Conservation (phyloP, 2,113 vertebrate genomes). For the Buteo buteo region DNA sequence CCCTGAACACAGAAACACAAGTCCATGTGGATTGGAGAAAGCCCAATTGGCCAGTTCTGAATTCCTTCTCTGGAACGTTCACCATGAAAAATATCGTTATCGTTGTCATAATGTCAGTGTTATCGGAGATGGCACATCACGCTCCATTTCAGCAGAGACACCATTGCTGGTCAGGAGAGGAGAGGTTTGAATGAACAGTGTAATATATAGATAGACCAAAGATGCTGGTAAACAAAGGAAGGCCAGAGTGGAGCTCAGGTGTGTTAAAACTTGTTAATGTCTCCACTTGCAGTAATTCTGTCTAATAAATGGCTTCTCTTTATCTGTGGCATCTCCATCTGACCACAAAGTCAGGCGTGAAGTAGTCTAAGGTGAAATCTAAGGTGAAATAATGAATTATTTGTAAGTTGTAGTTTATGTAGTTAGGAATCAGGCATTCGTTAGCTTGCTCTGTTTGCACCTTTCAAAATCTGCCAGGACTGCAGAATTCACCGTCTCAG, state of each 20-base stretch:
- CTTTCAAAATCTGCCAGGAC: not conserved
- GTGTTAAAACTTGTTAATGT: not conserved
- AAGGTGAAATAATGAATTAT: not conserved
- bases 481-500: not conserved
- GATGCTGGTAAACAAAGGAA: not conserved
- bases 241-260: not conserved
- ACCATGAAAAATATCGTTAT: not conserved
- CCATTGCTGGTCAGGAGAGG: not conserved
- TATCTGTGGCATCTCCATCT: not conserved
- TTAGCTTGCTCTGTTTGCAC: not conserved
- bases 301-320: not conserved
- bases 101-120: not conserved
- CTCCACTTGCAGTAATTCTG: not conserved
- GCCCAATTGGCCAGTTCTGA: not conserved
- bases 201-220: not conserved
- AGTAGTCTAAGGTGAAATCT: not conserved
- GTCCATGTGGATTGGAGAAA: not conserved
- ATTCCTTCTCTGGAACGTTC: not conserved
- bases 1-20: not conserved
- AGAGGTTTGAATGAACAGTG: not conserved
- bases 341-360: not conserved
- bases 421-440: not conserved
- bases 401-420: not conserved
- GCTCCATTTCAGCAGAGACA: not conserved
- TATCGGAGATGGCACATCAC: not conserved